Base-by-base conservation (phyloP, 2,113 vertebrate species). In the Eulemur macaco region DNA sequence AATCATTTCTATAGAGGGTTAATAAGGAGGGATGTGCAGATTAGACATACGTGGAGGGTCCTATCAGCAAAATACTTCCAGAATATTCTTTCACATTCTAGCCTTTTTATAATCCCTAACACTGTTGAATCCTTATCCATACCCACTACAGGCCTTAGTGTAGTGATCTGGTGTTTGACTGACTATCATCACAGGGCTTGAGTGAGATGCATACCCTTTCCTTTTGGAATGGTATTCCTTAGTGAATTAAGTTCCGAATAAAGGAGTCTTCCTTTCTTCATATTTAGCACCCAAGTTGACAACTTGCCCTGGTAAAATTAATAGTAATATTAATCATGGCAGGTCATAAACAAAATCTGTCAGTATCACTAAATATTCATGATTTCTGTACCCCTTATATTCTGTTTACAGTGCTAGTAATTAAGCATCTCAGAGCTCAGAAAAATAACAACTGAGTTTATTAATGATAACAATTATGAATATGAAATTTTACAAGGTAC, bases 371-470 rank as follows among this genome's bases (percentile, higher is more conserved):
- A 73, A 89, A 83, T 89, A 96, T 63, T 69, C 64, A 73, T 80
- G 69, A 39, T 82, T 64, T 50, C 60, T 42, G 50, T 3, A 86
- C 8, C 39, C 89, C 34, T 94, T 82, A 81, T 58, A 9, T 71
- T 94, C 69, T 93, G 89, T 92, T 96, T 97, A 93, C 31, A 93
- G 17, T 86, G 94, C 21, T 90, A 50, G 39, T 94, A 94, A 95
- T 95, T 93, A 94, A 95, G 63, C 39, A 66, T 69, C 92, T 82
- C 80, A 47, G 95, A 95, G 87, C 83, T 95, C 87, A 45, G 96
- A 92, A 77, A 97, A 97, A 94, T 89, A 92, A 89, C 76, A 95
- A 83, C 93, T 76, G 56, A 95, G 71, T 81, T 97, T 97, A 85
- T 94, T 97, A 88, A 97, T 95, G 86, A 96, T 76, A 96, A 94